phyloP scores from a whole-genome alignment of 2,888 invertebrate species.

The Corythucha ciliata region DNA sequence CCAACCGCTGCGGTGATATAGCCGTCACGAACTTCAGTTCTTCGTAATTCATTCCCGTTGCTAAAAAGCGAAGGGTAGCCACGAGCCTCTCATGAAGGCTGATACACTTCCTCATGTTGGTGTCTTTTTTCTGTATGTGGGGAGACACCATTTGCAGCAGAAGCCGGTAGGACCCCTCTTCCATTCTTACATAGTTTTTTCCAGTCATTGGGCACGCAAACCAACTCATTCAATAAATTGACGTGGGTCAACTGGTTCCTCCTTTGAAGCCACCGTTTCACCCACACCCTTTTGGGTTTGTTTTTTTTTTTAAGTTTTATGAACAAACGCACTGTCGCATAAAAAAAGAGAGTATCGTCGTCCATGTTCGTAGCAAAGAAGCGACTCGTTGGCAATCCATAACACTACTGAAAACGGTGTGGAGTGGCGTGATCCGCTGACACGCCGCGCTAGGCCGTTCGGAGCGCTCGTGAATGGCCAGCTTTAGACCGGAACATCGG shows the following conservation, averaged over 20 bases:
- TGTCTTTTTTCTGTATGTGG: conserved; percentile 1
- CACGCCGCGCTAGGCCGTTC: conserved; percentile 2
- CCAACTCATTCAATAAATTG: conserved; percentile 8
- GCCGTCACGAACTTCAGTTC: conserved; percentile 14
- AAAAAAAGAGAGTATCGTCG: no score
- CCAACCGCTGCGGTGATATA: conserved; percentile 14
- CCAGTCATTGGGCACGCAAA: conserved; percentile 8
- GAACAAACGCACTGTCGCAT: no score
- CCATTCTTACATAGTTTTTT: conserved; percentile 10
- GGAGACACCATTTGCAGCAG: conserved; percentile 4
- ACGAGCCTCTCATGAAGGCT: conserved; percentile 10
- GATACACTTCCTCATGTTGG: neutral
- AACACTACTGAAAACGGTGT: conserved; percentile 5
- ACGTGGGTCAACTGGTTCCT: conserved; percentile 6
- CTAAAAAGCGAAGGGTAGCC: conserved; percentile 9
- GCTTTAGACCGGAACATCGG: no score
- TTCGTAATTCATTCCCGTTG: conserved; percentile 10
- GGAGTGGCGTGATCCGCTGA: conserved; percentile 8
- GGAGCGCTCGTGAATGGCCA: conserved; percentile 11
- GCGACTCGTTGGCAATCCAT: no score
- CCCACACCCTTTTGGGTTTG: conserved; percentile 8
- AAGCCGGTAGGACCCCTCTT: conserved; percentile 5
- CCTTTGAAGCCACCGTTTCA: conserved; percentile 14
- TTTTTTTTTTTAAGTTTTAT: no score
- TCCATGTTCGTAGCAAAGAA: no score